Evolutionary conservation across 2,797 vertebrate genomes (phyloP).

Genomic region (Gymnoscopelus microlampas): DNA sequence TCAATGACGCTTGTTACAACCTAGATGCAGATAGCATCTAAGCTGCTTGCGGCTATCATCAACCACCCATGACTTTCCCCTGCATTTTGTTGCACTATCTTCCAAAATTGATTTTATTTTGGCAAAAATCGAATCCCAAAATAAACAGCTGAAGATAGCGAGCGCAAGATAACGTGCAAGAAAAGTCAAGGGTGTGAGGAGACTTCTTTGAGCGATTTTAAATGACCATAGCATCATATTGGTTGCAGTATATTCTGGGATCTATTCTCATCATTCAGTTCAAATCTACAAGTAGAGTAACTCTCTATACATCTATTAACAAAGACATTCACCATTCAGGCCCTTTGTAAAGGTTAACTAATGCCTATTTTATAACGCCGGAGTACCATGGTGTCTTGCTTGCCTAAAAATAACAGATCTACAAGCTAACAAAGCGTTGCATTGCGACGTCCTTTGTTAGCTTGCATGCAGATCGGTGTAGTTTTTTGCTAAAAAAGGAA

Average conservation of each 20-base stretch:
- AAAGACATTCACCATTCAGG: conserved; percentile 66
- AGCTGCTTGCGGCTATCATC: background rate
- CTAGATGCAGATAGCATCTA: no score
- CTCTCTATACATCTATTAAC: conserved; percentile 73
- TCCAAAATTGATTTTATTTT: conserved; percentile 39
- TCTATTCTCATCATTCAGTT: background rate
- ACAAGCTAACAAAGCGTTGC: no score
- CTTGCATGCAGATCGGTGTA: no score
- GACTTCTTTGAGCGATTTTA: conserved; percentile 3
- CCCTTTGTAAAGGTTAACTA: no score
- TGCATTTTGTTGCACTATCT: conserved; percentile 9
- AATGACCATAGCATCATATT: background rate
- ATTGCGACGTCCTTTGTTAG: no score
- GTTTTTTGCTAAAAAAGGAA: no score
- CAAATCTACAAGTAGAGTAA: conserved; percentile 46
- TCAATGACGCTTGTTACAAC: no score
- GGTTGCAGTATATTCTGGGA: conserved; percentile 62
- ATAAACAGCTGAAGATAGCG: background rate
- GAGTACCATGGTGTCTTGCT: background rate
- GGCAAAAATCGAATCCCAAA: conserved; percentile 34
- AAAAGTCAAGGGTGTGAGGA: conserved; percentile 7
- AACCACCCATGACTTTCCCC: conserved; percentile 34
- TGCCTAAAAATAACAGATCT: no score
- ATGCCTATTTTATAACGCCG: background rate
- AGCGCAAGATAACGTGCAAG: conserved; percentile 10